phyloP scores from a whole-genome alignment of 2,113 vertebrate genomes.

The Neotoma lepida region DNA sequence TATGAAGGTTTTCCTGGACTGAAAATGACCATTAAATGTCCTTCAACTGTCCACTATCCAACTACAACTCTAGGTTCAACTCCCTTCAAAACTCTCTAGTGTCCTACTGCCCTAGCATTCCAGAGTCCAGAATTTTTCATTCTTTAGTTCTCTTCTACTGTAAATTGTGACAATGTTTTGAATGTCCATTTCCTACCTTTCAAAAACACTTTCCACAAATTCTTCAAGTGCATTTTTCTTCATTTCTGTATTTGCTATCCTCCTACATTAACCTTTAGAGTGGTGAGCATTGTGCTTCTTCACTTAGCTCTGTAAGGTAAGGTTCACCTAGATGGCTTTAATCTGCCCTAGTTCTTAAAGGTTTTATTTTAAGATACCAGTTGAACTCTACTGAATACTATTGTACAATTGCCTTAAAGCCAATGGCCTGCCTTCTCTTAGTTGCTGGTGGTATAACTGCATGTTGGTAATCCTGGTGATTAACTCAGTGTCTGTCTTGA shows the following conservation, averaged over 20 bases:
- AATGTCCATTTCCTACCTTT: not conserved
- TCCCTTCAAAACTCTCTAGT: not conserved
- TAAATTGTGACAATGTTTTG: not conserved
- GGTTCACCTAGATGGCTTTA: not conserved
- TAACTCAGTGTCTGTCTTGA: not conserved
- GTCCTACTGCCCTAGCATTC: not conserved
- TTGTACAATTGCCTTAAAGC: not conserved
- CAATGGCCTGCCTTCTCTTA: not conserved
- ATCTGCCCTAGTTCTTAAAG: not conserved
- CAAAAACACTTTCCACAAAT: not conserved
- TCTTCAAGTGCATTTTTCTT: not conserved
- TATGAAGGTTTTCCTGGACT: not conserved
- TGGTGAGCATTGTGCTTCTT: not conserved
- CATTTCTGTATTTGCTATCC: not conserved
- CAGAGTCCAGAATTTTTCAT: not conserved
- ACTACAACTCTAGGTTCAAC: not conserved
- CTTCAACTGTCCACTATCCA: not conserved
- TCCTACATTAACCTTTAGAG: not conserved
- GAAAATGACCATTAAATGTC: not conserved
- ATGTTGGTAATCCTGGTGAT: not conserved
- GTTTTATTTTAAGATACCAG: not conserved
- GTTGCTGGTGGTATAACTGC: not conserved
- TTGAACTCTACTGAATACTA: not conserved
- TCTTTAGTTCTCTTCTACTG: not conserved
- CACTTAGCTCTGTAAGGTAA: not conserved